Percentiles rank a stretch among this genome's conserved stretches.
These are phyloP conservation scores for Syndactyla subalaris DNA, from an alignment of 2,797 vertebrate genomes.

Conservation along the genomic window DNA sequence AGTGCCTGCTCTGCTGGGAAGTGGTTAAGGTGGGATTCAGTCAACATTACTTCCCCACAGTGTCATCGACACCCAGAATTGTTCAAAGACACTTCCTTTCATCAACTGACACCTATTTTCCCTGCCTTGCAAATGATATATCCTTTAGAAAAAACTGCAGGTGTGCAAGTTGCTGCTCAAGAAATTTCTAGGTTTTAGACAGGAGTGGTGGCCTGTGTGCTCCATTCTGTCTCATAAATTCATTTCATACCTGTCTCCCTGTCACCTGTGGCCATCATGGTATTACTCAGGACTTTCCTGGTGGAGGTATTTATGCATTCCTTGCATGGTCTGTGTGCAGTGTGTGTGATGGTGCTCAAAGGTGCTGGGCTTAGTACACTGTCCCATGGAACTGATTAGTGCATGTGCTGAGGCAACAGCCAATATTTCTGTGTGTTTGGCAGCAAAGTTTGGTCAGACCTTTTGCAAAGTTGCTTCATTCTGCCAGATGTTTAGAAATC, in stretches of 20 bases:
- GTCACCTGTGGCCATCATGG: not conserved
- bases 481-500: constrained; percentile 2
- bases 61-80: not conserved
- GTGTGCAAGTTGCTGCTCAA: not conserved
- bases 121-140: not conserved
- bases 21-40: not conserved
- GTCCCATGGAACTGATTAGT: not conserved
- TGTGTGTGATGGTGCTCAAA: not conserved
- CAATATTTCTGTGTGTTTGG: constrained; percentile 6
- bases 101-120: not conserved
- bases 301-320: not conserved
- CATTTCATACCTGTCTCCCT: not conserved
- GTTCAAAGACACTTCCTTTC: not conserved
- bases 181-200: not conserved
- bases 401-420: not conserved
- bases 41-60: not conserved
- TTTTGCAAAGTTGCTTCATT: not conserved
- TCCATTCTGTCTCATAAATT: not conserved
- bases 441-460: constrained; percentile 21
- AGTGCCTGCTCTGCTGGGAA: not conserved
- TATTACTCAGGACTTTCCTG: not conserved
- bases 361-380: not conserved
- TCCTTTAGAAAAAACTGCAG: not conserved
- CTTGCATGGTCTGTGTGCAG: not conserved
- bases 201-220: not conserved